These are phyloP conservation scores for Macrotus californicus DNA, from an alignment of 2,113 vertebrate genomes.

Conservation along the genomic window DNA sequence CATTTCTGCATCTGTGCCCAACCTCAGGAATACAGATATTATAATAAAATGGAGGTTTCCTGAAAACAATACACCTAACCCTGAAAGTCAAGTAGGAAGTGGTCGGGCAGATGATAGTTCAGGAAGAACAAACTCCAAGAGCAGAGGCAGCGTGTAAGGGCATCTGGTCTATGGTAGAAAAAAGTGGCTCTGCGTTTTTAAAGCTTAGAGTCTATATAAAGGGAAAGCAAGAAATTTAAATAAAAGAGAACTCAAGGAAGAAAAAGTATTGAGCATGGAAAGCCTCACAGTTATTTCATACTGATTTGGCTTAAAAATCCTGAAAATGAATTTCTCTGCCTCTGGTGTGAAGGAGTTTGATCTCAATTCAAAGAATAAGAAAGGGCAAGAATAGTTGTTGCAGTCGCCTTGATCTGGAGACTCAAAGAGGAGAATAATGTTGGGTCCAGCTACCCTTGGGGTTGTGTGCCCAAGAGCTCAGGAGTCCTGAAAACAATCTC, in stretches of 20 bases:
- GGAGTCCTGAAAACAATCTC: neutral
- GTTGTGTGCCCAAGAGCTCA: neutral
- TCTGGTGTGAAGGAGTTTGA: neutral
- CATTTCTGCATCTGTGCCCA: neutral
- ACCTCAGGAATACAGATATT: neutral
- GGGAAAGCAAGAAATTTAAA: neutral
- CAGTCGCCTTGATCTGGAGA: neutral
- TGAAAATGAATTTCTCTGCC: neutral
- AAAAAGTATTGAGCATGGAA: neutral
- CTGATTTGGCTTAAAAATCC: neutral
- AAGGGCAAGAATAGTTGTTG: neutral
- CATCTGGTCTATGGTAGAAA: neutral
- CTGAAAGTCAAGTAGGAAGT: conserved; percentile 1
- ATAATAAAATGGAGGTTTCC: neutral
- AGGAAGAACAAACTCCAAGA: neutral
- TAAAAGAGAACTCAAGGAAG: neutral
- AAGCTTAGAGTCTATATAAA: neutral
- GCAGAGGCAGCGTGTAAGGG: neutral
- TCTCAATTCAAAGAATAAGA: neutral
- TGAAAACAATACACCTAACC: neutral
- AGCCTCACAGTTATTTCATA: neutral
- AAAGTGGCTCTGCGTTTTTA: neutral
- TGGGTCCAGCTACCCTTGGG: neutral
- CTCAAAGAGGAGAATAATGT: neutral
- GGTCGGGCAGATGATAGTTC: neutral